Base-by-base conservation (phyloP, 2,888 invertebrate species). In the Eremobia ochroleuca region DNA sequence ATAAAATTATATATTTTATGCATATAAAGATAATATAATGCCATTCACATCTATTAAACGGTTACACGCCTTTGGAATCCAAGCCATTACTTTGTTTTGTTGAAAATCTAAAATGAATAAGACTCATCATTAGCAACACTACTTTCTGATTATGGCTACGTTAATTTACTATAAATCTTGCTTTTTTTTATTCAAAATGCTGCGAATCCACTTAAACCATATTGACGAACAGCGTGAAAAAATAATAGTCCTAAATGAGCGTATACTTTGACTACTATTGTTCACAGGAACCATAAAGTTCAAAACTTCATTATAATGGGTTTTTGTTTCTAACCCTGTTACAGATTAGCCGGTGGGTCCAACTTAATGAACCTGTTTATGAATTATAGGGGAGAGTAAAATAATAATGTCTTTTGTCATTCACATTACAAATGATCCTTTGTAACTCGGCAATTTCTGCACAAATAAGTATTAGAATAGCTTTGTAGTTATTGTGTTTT, bases 301-400 rank as follows among this genome's bases (percentile, higher is more conserved):
- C 4, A 28, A n/a, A 77, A 61, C n/a, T 49, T 28, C 37, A 37
- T 1, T 49, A 9, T 0, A 8, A 18, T 34, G 3, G 2, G 11
- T 66, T 52, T 77, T 31, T 65, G 31, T 43, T 34, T 52, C 31
- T 76, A 66, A 31, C 40, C 15, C 40, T 28, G 6, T 34, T 43
- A 28, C 15, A 25, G 28, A 9, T 77, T 52, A 52, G 18, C 46
- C 15, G 21, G 40, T 4, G 13, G 28, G 46, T 21, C n/a, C n/a
- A n/a, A 58, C 59, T 77, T 65, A 8, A 18, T 61, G 58, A 34
- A 71, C 15, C 5, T 28, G 9, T 64, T 1, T 9, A 59, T 1
- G 43, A 61, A 31, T 40, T 21, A 55, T 28, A 70, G 21, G 37
- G 13, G 40, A 64, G 18, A 65, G 49, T 18, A 25, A 43, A 43